Evolutionary conservation across 2,797 vertebrate species (phyloP).

Genomic region (Lacerta agilis): DNA sequence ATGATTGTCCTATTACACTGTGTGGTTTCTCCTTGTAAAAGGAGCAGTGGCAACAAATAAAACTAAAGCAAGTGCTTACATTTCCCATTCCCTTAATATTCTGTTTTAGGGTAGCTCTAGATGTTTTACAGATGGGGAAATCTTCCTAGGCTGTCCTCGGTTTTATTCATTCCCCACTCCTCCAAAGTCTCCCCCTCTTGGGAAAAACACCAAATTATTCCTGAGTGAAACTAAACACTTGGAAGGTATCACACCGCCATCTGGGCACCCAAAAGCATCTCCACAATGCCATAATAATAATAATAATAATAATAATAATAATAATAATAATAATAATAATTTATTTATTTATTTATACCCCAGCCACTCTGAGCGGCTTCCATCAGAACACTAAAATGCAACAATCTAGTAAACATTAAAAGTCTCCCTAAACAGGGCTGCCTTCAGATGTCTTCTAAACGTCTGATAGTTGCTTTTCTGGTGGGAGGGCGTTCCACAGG

Average conservation of each 20-base stretch:
- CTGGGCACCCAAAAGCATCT: not conserved
- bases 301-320: too few species aligned
- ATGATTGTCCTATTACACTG: not conserved
- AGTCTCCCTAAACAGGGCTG: too few species aligned
- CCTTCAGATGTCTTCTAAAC: too few species aligned
- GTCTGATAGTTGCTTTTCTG: too few species aligned
- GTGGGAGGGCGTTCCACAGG: too few species aligned
- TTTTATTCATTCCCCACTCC: not conserved
- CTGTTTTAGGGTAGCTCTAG: not conserved
- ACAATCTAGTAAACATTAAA: too few species aligned
- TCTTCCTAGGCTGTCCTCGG: not conserved
- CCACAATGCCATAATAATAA: too few species aligned
- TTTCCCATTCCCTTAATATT: not conserved
- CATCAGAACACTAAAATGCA: too few species aligned
- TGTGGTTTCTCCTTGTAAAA: slow-evolving; percentile 3
- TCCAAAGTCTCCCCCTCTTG: not conserved
- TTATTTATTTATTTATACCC: too few species aligned
- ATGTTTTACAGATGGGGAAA: not conserved
- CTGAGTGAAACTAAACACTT: not conserved
- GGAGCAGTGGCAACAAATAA: slow-evolving; percentile 7
- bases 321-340: too few species aligned
- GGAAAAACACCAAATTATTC: not conserved
- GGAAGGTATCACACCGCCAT: not conserved
- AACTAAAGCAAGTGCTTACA: slow-evolving; percentile 14
- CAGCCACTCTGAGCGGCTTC: too few species aligned